Base-by-base conservation (phyloP, 2,888 invertebrate genomes). In the Crossocerus cetratus region DNA sequence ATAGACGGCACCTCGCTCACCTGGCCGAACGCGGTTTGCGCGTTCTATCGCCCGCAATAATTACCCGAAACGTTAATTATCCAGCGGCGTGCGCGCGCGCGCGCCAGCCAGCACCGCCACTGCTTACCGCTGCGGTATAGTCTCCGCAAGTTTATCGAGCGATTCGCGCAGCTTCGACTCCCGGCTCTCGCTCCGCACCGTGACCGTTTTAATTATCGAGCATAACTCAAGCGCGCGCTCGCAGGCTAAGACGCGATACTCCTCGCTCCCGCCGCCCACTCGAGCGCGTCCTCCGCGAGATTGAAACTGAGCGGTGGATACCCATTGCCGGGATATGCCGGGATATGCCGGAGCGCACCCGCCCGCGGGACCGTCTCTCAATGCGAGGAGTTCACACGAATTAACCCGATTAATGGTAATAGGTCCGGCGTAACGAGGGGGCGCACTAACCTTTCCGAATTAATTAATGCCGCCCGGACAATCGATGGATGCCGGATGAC, bases 391-490 rank as follows among this genome's bases (percentile, higher is more conserved):
- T 32, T 32, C 32, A 32, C 69, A 63, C 71, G 72, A 76, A 74
- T 77, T 76, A 69, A 69, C 69, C 66, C 32, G 32, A 32, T 32
- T 32, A 32, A 32, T 11, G 71, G 78, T 78, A 76, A 78, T 78
- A 76, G 76, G 72, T 57, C 54, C 21, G 73, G 72, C 58, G 73
- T 78, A 78, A 82, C 76, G 74, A 80, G 32, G 32, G 76, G 68
- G 72, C 73, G 69, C 70, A 64, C 65, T 75, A 70, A 78, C 71
- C 74, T 78, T 82, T 80, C 71, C 75, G 74, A 81, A 83, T 82
- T 83, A 84, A 86, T 84, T 82, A 84, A 82, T 80, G 63, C 72
- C 70, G 49, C 5, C 49, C 66, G 62, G 61, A 2, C 45, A 59
- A 57, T 56, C 54, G 56, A 65, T 16, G 56, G 32, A 58, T 56